Conservation (phyloP, 2,888 invertebrate genomes). For the Melinopterus prodromus region DNA sequence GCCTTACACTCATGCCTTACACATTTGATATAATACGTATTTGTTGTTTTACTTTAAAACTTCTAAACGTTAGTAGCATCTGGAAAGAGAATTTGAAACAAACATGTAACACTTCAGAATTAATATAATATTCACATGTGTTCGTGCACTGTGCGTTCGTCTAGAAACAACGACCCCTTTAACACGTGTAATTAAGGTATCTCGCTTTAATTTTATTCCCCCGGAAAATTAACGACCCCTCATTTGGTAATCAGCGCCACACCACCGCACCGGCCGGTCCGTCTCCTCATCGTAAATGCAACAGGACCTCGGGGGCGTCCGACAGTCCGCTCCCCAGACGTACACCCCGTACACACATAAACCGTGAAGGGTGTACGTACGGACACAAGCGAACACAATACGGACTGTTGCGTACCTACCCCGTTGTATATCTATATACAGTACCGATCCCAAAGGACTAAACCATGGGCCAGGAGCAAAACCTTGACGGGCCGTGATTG, state of each 20-base stretch:
- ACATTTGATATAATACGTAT: too few species aligned
- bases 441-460: constrained; percentile 16
- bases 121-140: neutral
- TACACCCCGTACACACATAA: constrained; percentile 5
- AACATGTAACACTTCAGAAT: too few species aligned
- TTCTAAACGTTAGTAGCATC: too few species aligned
- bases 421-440: neutral
- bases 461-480: constrained; percentile 11
- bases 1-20: too few species aligned
- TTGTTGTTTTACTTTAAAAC: too few species aligned
- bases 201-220: neutral
- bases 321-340: constrained; percentile 10
- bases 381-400: neutral
- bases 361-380: neutral
- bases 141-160: neutral
- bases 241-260: constrained; percentile 4
- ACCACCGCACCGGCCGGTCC: too few species aligned
- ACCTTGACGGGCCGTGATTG: constrained; percentile 14
- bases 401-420: constrained; percentile 20
- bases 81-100: too few species aligned
- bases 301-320: constrained; percentile 19
- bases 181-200: neutral
- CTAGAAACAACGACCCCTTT: neutral
- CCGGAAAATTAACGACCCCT: neutral
- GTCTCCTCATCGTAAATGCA: constrained; percentile 20